Conservation (phyloP, 2,888 invertebrate species). For the Coelinius sp. region DNA sequence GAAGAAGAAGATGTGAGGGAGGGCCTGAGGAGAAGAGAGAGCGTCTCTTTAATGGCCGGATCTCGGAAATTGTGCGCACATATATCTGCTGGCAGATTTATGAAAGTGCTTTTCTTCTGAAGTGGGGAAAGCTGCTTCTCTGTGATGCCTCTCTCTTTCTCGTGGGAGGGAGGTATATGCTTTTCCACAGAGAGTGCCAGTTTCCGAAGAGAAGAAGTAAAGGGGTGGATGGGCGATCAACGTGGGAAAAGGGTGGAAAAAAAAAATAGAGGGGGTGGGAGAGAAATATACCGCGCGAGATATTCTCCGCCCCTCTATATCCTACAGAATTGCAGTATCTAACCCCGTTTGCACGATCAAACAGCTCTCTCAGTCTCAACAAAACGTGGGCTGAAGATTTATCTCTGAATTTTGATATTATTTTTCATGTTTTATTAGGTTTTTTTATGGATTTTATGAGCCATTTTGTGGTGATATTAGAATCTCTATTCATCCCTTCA, state of each 20-base stretch:
- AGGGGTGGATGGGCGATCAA: conserved; percentile 37
- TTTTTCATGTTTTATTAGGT: too few relatives aligned
- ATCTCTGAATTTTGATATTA: background rate
- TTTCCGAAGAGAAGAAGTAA: conserved; percentile 32
- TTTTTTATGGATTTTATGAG: too few relatives aligned
- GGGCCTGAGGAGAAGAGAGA: conserved; percentile 56
- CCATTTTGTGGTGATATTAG: too few relatives aligned
- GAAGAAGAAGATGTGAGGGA: conserved; percentile 39
- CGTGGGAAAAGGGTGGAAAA: conserved; percentile 36
- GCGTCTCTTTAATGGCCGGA: conserved; percentile 87
- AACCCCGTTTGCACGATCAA: background rate
- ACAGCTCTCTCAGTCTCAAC: background rate
- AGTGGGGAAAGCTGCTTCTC: conserved; percentile 69
- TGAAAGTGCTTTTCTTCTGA: conserved; percentile 83
- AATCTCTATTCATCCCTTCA: too few relatives aligned
- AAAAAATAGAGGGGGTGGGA: conserved; percentile 47
- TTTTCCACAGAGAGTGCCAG: conserved; percentile 37
- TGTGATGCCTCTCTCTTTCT: conserved; percentile 35
- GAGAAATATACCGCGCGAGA: conserved; percentile 52
- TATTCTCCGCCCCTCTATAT: conserved; percentile 12
- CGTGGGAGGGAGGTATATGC: conserved; percentile 44
- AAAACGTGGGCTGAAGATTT: background rate
- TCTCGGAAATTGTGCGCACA: conserved; percentile 92
- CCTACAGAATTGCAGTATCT: background rate
- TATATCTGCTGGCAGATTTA: conserved; percentile 92